A percentile compares a stretch with the other conserved stretches of the same genome.
phyloP scores from a whole-genome alignment of 2,113 vertebrate species.

The Atrichornis clamosus region DNA sequence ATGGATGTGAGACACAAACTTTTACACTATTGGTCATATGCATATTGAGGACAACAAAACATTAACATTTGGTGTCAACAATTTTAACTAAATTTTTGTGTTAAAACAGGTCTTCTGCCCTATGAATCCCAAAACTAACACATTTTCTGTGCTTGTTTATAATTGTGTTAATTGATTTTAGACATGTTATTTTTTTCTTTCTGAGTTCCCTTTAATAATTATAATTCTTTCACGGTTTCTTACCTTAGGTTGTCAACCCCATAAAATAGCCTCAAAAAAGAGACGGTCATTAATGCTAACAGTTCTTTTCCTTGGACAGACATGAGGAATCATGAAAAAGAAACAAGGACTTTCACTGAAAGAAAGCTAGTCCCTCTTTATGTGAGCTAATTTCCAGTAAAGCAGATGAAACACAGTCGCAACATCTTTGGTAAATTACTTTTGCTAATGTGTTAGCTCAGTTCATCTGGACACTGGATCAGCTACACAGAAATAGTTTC shows the following conservation, averaged over 20 bases:
- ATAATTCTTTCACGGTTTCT: not conserved
- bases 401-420: not conserved
- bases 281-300: not conserved
- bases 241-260: not conserved
- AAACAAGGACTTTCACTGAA: not conserved
- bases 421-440: not conserved
- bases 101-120: not conserved
- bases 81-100: no score
- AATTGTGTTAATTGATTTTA: not conserved
- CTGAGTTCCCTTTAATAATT: not conserved
- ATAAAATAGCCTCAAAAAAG: not conserved
- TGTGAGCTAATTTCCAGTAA: not conserved
- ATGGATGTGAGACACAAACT: not conserved
- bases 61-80: not conserved
- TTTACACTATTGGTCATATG: not conserved
- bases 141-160: not conserved
- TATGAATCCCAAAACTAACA: not conserved
- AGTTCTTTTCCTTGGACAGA: not conserved
- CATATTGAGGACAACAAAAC: not conserved
- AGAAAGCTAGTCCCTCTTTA: not conserved
- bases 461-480: not conserved
- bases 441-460: not conserved
- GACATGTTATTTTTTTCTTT: not conserved
- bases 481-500: not conserved
- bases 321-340: not conserved